Conservation (phyloP, 2,113 vertebrate genomes). For the Phalacrocorax carbo region DNA sequence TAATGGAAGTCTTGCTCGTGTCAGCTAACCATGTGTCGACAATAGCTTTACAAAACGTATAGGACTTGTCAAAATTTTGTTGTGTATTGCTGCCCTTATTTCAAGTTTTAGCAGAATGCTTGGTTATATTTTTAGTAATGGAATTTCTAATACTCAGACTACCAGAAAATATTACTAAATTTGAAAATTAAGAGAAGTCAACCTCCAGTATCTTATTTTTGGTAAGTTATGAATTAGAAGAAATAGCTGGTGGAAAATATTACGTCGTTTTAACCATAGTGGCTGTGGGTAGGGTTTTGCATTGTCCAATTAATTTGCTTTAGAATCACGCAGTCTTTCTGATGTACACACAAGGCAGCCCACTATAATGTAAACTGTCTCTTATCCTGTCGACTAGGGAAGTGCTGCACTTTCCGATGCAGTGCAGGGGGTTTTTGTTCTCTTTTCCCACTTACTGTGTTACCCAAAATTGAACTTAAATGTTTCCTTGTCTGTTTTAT, state of each 20-base stretch:
- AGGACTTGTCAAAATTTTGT: background rate
- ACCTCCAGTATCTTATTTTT: conserved; percentile 1
- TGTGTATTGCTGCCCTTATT: background rate
- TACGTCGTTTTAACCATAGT: background rate
- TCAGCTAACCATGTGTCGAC: background rate
- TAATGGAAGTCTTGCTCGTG: background rate
- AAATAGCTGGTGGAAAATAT: conserved; percentile 14
- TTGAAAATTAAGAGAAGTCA: background rate
- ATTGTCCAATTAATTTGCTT: background rate
- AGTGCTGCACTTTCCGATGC: background rate
- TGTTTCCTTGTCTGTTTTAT: rapidly evolving
- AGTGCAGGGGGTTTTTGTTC: background rate
- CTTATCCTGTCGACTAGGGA: background rate
- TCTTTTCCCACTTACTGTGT: background rate
- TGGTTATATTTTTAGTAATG: background rate
- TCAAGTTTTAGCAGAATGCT: background rate
- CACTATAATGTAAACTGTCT: background rate
- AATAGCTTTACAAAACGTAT: background rate
- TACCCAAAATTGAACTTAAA: background rate
- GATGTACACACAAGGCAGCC: background rate
- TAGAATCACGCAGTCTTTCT: background rate
- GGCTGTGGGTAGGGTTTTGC: conserved; percentile 9
- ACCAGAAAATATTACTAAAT: background rate
- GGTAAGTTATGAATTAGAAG: background rate
- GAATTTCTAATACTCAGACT: background rate